These are phyloP conservation scores for Chitala chitala DNA, from an alignment of 2,113 vertebrate species.

Conservation along the genomic window DNA sequence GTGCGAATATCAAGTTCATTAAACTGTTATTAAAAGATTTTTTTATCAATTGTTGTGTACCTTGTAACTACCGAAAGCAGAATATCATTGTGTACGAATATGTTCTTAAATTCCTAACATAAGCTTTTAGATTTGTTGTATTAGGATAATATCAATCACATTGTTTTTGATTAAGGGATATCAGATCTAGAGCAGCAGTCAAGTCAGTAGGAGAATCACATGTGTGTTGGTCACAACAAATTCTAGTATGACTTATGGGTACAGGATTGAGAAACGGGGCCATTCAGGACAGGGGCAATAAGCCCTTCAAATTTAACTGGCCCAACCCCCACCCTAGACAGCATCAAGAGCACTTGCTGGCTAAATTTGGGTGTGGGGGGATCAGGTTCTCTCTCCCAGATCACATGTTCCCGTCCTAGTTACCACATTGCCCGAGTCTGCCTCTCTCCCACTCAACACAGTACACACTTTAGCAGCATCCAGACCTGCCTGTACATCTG, in stretches of 20 bases:
- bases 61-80: too few species aligned
- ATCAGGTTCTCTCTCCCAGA: slow-evolving; percentile 73
- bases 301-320: not conserved
- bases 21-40: too few species aligned
- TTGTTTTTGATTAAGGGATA: too few species aligned
- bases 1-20: too few species aligned
- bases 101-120: too few species aligned
- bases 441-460: not conserved
- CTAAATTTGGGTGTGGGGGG: slow-evolving; percentile 75
- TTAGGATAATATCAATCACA: too few species aligned
- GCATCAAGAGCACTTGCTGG: slow-evolving; percentile 52
- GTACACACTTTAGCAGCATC: not conserved
- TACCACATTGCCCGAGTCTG: slow-evolving; percentile 11
- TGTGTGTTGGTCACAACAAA: not conserved
- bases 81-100: too few species aligned
- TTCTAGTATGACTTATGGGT: not conserved
- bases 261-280: not conserved
- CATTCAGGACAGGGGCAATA: not conserved
- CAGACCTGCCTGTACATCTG: not conserved
- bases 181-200: not conserved
- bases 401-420: slow-evolving; percentile 58
- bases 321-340: slow-evolving; percentile 48
- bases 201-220: not conserved
- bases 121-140: too few species aligned
- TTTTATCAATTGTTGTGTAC: too few species aligned